These are phyloP conservation scores for Rapana venosa DNA, from an alignment of 2,888 invertebrate species.

Conservation along the genomic window DNA sequence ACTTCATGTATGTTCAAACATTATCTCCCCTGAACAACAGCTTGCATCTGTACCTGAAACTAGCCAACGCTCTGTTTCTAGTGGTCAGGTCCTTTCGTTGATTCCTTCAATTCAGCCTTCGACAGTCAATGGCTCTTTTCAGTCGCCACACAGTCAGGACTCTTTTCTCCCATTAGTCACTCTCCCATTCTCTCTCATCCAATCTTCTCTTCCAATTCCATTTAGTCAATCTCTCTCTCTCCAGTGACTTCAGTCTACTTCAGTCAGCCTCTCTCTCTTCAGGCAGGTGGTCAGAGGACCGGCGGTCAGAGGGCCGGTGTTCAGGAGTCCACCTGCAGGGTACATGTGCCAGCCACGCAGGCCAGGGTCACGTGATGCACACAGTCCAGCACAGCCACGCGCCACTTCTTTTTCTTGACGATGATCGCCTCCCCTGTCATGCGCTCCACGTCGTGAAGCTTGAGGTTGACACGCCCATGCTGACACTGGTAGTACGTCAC, in stretches of 20 bases:
- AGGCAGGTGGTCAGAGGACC: too few relatives aligned
- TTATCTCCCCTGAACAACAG: too few relatives aligned
- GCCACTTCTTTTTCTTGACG: conserved; percentile 56
- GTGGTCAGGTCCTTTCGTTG: too few relatives aligned
- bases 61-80: too few relatives aligned
- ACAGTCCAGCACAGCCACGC: conserved; percentile 53
- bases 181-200: not conserved
- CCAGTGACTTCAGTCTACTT: not conserved
- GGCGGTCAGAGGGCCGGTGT: too few relatives aligned
- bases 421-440: conserved; percentile 60
- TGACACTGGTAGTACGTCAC: conserved; percentile 58
- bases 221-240: not conserved
- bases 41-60: too few relatives aligned
- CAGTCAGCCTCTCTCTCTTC: too few relatives aligned
- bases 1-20: too few relatives aligned
- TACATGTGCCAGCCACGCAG: conserved; percentile 54
- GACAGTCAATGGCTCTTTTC: too few relatives aligned
- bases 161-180: not conserved
- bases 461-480: conserved; percentile 55
- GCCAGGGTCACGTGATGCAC: conserved; percentile 57
- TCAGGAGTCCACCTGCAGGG: conserved; percentile 56
- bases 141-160: too few relatives aligned
- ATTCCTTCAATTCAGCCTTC: too few relatives aligned
- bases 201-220: not conserved
- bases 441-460: conserved; percentile 55